Evolutionary conservation across 2,797 vertebrate species (phyloP).

Genomic region (Hypotaenidia okinawae): DNA sequence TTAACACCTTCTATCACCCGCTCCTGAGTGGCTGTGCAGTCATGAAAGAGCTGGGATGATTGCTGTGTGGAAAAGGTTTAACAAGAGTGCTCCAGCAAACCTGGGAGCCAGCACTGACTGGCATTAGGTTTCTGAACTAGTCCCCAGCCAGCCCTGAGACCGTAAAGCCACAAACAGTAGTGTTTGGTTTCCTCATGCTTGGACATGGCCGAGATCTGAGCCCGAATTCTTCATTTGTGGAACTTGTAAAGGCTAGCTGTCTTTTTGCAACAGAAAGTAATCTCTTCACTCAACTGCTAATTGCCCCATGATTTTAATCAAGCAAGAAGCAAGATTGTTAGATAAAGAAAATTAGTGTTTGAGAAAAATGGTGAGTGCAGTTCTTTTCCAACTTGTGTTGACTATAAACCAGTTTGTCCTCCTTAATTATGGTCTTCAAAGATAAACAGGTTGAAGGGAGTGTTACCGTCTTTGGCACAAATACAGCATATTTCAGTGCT

Average conservation of each 20-base stretch:
- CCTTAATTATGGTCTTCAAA: constrained; percentile 50
- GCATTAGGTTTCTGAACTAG: neutral
- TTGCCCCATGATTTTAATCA: constrained; percentile 44
- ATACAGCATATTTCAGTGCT: constrained; percentile 8
- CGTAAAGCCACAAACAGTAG: neutral
- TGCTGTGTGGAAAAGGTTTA: neutral
- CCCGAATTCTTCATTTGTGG: neutral
- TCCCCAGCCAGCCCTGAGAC: neutral
- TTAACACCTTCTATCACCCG: neutral
- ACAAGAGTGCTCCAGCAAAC: neutral
- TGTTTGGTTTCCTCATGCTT: neutral
- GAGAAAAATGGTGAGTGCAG: constrained; percentile 27
- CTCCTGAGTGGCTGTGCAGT: neutral
- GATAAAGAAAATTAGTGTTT: constrained; percentile 39
- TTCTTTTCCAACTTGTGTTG: constrained; percentile 45
- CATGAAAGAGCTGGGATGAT: neutral
- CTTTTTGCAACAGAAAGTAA: constrained; percentile 38
- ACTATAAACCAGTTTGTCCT: constrained; percentile 51
- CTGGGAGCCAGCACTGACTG: neutral
- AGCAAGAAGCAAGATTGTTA: neutral
- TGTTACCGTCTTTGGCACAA: constrained; percentile 32
- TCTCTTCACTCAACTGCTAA: constrained; percentile 39
- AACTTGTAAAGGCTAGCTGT: neutral
- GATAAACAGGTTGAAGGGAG: constrained; percentile 55
- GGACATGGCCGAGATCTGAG: neutral